Conservation (phyloP, 2,797 vertebrate genomes). For the Morus bassanus region DNA sequence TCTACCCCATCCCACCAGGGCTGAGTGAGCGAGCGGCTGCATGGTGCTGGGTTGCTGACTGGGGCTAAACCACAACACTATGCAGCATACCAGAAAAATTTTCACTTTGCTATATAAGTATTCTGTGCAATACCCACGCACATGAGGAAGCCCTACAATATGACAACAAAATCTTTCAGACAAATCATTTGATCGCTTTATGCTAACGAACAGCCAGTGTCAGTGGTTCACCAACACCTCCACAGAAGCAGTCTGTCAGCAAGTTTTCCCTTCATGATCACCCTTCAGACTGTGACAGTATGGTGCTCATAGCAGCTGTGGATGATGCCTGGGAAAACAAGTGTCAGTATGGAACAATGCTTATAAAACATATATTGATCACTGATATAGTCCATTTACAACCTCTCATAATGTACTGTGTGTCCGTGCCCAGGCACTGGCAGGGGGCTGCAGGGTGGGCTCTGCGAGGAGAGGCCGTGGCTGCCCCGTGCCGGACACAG, state of each 20-base stretch:
- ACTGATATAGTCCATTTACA: background rate
- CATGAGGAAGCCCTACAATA: background rate
- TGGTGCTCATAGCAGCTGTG: background rate
- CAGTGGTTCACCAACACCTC: background rate
- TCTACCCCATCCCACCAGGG: no score
- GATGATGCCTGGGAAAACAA: background rate
- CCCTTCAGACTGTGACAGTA: background rate
- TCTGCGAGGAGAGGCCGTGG: no score
- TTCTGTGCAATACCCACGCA: fast-evolving
- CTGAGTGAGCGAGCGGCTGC: no score
- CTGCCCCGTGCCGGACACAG: no score
- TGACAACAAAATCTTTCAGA: background rate
- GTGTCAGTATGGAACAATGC: background rate
- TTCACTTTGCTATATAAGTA: background rate
- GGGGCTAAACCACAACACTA: no score
- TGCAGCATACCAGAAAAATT: background rate
- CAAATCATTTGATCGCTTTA: background rate
- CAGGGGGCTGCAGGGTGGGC: background rate
- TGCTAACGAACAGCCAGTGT: background rate
- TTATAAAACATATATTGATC: background rate
- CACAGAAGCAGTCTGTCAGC: background rate
- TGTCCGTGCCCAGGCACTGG: fast-evolving
- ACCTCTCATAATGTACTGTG: fast-evolving
- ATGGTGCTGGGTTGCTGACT: no score
- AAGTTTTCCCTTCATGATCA: background rate